Percentiles rank a stretch among this genome's conserved stretches.
phyloP scores from a whole-genome alignment of 2,888 invertebrate genomes.

The Esperia sulphurella region DNA sequence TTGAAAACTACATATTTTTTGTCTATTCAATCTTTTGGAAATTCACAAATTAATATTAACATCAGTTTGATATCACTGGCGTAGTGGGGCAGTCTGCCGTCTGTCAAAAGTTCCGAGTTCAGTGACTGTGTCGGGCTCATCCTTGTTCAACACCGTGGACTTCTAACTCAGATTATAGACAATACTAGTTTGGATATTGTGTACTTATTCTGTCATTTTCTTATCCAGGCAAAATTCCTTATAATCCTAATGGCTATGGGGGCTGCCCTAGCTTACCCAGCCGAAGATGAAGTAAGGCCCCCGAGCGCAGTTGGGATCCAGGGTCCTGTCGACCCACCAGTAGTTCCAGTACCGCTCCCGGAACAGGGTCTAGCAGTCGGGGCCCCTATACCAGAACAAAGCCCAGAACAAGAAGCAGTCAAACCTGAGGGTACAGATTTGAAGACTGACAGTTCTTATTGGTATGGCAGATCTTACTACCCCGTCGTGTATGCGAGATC shows the following conservation, averaged over 20 bases:
- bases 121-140: too few species aligned
- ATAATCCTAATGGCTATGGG: slow-evolving; percentile 5
- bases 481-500: slow-evolving; percentile 5
- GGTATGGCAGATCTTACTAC: slow-evolving; percentile 17
- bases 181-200: too few species aligned
- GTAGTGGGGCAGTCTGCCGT: too few species aligned
- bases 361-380: neutral
- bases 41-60: too few species aligned
- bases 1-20: too few species aligned
- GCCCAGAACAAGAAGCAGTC: slow-evolving; percentile 1
- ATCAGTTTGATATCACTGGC: neutral
- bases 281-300: slow-evolving; percentile 2
- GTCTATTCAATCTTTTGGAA: too few species aligned
- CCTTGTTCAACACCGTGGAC: too few species aligned
- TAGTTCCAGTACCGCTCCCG: neutral
- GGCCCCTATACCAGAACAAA: slow-evolving; percentile 1
- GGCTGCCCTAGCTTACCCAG: slow-evolving; percentile 12
- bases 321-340: neutral
- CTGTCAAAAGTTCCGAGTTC: too few species aligned
- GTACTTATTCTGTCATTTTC: too few species aligned
- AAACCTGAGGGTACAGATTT: slow-evolving; percentile 16
- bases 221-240: neutral
- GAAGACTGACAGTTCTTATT: slow-evolving; percentile 23
- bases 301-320: neutral
- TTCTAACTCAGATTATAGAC: too few species aligned